Conservation (phyloP, 37 sponge, comb jelly and placozoan species). For the Halisarca cf. caerulea region DNA sequence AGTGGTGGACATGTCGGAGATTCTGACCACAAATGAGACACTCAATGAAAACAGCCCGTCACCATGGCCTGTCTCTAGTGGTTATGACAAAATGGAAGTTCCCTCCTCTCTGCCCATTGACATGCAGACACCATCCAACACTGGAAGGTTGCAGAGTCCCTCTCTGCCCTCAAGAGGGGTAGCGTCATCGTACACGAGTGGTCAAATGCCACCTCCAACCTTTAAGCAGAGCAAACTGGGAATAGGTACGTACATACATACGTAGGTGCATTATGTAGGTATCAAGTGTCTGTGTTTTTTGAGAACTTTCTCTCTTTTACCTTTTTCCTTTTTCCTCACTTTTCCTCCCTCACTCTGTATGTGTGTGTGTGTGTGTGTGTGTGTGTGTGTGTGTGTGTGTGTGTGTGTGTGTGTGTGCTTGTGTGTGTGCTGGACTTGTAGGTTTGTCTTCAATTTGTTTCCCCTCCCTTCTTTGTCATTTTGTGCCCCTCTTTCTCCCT, state of each 20-base stretch:
- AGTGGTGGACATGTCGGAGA: constrained; percentile 5
- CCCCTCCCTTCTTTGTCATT: too few relatives aligned
- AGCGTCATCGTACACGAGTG: neutral
- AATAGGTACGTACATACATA: neutral
- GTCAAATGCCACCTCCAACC: neutral
- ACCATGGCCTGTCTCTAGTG: neutral
- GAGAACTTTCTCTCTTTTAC: neutral
- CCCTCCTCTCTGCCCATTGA: neutral
- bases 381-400: neutral
- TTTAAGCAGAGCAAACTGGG: constrained; percentile 16
- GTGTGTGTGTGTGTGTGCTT: neutral
- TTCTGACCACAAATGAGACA: neutral
- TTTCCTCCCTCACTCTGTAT: too few relatives aligned
- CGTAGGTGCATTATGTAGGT: too few relatives aligned
- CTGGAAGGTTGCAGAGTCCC: neutral
- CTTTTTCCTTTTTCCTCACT: too few relatives aligned
- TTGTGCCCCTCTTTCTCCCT: too few relatives aligned
- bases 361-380: neutral
- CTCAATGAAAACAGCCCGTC: neutral
- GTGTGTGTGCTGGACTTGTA: too few relatives aligned
- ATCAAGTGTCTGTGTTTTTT: neutral
- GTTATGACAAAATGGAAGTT: neutral
- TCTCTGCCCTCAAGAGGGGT: constrained; percentile 7
- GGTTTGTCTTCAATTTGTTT: too few relatives aligned
- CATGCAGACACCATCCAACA: neutral